phyloP scores from a whole-genome alignment of 2,113 vertebrate species.

The Perognathus longimembris region DNA sequence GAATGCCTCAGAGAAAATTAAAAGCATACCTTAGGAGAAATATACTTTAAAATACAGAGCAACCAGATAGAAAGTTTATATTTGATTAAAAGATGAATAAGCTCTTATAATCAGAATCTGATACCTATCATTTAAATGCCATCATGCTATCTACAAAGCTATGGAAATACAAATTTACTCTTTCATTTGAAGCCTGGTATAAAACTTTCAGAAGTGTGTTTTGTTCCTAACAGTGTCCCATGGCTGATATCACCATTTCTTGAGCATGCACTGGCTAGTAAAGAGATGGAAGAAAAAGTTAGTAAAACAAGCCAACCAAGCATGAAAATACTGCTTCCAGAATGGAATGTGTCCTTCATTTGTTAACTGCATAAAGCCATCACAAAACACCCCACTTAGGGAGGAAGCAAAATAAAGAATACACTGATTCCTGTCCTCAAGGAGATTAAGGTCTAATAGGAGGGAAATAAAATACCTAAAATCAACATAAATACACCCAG shows the following conservation, averaged over 20 bases:
- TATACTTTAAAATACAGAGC: slow-evolving; percentile 11
- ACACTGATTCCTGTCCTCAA: slow-evolving; percentile 41
- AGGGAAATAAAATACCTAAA: slow-evolving; percentile 69
- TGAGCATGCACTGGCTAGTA: neutral
- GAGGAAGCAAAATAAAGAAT: slow-evolving; percentile 26
- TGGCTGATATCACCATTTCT: slow-evolving; percentile 20
- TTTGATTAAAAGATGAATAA: slow-evolving; percentile 39
- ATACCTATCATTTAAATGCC: slow-evolving; percentile 41
- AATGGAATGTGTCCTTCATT: neutral
- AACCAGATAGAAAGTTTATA: slow-evolving; percentile 25
- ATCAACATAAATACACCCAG: slow-evolving; percentile 70
- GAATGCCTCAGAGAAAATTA: neutral
- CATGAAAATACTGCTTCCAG: neutral
- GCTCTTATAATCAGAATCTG: slow-evolving; percentile 31
- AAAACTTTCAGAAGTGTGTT: slow-evolving; percentile 15
- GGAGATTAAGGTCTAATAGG: slow-evolving; percentile 61
- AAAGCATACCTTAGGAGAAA: neutral
- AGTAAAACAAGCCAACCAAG: neutral
- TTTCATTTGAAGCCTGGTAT: slow-evolving; percentile 26
- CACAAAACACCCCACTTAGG: neutral
- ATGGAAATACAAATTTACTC: slow-evolving; percentile 15
- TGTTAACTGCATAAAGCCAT: neutral
- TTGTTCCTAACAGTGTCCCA: neutral
- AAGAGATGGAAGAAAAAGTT: neutral
- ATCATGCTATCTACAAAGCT: slow-evolving; percentile 53